These are phyloP conservation scores for Oostethus manadensis DNA, from an alignment of 2,113 vertebrate genomes.

Conservation along the genomic window DNA sequence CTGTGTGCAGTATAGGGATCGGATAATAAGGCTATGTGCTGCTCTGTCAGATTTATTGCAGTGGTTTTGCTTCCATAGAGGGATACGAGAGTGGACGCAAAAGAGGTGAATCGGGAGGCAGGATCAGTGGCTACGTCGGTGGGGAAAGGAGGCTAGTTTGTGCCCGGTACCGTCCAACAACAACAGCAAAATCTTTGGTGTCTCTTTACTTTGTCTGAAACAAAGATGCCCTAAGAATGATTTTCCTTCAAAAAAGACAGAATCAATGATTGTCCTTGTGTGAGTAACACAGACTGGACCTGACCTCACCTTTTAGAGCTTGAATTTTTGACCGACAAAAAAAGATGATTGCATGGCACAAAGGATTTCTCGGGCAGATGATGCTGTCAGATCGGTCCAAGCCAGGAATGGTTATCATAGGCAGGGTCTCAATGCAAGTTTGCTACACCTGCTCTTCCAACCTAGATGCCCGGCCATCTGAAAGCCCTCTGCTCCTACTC, in stretches of 20 bases:
- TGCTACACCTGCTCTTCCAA: slow-evolving; percentile 34
- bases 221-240: slow-evolving; percentile 53
- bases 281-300: slow-evolving; percentile 61
- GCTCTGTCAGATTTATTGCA: slow-evolving; percentile 72
- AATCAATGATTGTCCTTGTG: slow-evolving; percentile 66
- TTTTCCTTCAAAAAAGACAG: slow-evolving; percentile 56
- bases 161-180: slow-evolving; percentile 44
- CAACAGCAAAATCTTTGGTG: slow-evolving; percentile 66
- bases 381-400: slow-evolving; percentile 48
- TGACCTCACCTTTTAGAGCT: slow-evolving; percentile 60
- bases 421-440: slow-evolving; percentile 40
- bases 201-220: slow-evolving; percentile 56
- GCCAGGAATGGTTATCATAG: slow-evolving; percentile 33
- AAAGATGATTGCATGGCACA: slow-evolving; percentile 71
- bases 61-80: slow-evolving; percentile 56
- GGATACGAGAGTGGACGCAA: slow-evolving; percentile 46
- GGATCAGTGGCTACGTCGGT: slow-evolving; percentile 48
- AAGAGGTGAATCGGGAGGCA: slow-evolving; percentile 47
- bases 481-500: slow-evolving; percentile 14
- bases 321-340: slow-evolving; percentile 57
- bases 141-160: slow-evolving; percentile 31
- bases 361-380: slow-evolving; percentile 54
- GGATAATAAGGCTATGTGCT: slow-evolving; percentile 69
- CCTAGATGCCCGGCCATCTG: slow-evolving; percentile 33
- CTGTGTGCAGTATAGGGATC: slow-evolving; percentile 53